Base-by-base conservation (phyloP, 1,140 invertebrate species). In the Lepeophtheirus salmonis region DNA sequence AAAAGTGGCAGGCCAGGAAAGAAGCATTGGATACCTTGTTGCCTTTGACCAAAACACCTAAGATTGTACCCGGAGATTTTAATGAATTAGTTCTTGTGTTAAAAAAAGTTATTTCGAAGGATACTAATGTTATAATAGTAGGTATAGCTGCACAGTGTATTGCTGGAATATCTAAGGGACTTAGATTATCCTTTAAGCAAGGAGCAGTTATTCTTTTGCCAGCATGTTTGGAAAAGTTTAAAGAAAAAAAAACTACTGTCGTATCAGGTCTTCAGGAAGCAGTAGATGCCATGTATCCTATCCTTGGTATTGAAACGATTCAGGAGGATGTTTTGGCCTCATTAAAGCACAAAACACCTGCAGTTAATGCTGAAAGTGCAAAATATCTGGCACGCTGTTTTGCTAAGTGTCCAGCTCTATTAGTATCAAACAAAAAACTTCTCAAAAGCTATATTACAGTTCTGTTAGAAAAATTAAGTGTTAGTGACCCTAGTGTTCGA, bases 1-100 rank as follows among this genome's bases (percentile, higher is more conserved):
- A 96, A 69, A 97, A 97, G 68, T 98, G 95, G 95, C 85, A 90
- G 67, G 88, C 97, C 54, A 76, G 95, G 6, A 95, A 95, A 70
- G 89, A 97, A 70, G 82, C 83, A 0, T 67, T 99, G 3, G 87
- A 92, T 66, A 72, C 73, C 1, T 70, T 96, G 0, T 83, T 92
- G 60, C 78, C 78, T 60, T 69, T 90, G 1, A 82, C 83, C 63
- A 75, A 77, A 20, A 81, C 83, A 67, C 89, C 87, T 0, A 94
- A 86, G 71, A 70, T 97, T 21, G 87, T 90, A 69, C 80, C 76
- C 67, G 90, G 89, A 14, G 91, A 97, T 68, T 97, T 92, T 73
- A 83, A 83, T n/a, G 83, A 92, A 65, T 65, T 97, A 22, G 82
- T 97, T 1, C 77, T 82, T 64, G 79, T 81, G 16, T 72, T 98